These are phyloP conservation scores for Tenthredo amoena DNA, from an alignment of 2,888 invertebrate species.

Conservation along the genomic window DNA sequence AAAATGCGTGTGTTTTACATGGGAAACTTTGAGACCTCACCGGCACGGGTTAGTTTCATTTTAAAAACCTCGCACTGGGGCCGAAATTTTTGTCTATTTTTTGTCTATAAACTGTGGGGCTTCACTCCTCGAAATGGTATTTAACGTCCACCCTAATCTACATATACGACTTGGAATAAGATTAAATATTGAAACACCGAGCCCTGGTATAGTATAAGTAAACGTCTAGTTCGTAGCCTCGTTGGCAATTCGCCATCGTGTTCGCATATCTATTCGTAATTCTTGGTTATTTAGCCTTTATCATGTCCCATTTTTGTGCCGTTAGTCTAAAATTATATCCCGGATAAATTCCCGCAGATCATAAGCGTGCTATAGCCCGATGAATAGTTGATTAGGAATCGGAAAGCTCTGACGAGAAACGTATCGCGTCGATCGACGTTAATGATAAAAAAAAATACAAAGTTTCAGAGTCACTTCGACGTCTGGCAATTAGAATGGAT, in stretches of 20 bases:
- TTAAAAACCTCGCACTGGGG: too few species aligned
- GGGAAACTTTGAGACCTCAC: too few species aligned
- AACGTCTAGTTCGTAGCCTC: constrained; percentile 10
- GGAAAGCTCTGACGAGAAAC: too few species aligned
- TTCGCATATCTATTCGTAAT: constrained; percentile 17
- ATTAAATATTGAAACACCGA: constrained; percentile 16
- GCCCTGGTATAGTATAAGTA: neutral
- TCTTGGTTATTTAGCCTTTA: constrained; percentile 29
- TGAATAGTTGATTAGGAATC: too few species aligned
- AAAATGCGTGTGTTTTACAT: too few species aligned
- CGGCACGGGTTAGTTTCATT: too few species aligned
- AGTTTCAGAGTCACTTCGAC: neutral
- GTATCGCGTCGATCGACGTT: neutral
- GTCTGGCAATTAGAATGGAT: neutral
- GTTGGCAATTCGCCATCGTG: constrained; percentile 25
- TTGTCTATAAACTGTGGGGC: too few species aligned
- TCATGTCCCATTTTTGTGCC: neutral
- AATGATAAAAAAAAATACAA: neutral
- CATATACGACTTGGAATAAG: neutral
- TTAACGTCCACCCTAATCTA: neutral
- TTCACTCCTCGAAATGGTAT: too few species aligned
- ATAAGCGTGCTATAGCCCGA: too few species aligned
- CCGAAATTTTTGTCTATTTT: too few species aligned
- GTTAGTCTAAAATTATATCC: neutral
- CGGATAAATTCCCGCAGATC: neutral